phyloP scores from a whole-genome alignment of 1,140 invertebrate genomes.

The Drosophila equinoxialis region DNA sequence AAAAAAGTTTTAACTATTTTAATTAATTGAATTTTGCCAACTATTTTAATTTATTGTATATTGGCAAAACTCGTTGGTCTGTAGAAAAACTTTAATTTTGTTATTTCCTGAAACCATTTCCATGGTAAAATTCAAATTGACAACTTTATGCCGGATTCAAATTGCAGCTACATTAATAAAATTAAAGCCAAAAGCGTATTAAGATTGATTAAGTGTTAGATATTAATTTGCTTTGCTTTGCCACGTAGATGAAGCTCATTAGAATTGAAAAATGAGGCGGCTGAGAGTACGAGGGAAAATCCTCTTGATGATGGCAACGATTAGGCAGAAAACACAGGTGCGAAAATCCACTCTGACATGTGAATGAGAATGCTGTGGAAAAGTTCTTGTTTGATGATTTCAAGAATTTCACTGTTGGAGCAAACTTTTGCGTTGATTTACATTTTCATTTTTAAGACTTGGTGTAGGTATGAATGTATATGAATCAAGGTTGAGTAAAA shows the following conservation, averaged over 20 bases:
- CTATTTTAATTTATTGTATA: constrained; percentile 8
- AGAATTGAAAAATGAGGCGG: constrained; percentile 7
- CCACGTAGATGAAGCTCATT: constrained; percentile 7
- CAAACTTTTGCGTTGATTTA: constrained; percentile 11
- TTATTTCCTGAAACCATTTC: not conserved
- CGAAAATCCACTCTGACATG: constrained; percentile 10
- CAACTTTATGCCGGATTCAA: not conserved
- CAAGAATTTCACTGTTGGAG: not conserved
- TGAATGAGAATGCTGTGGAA: constrained; percentile 4
- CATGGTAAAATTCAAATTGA: not conserved
- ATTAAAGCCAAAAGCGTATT: constrained; percentile 3
- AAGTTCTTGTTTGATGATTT: constrained; percentile 6
- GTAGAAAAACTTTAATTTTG: not conserved
- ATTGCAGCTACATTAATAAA: not conserved
- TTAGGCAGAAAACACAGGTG: constrained; percentile 6
- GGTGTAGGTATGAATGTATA: not conserved
- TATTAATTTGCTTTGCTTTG: constrained; percentile 5
- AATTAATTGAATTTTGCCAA: not conserved
- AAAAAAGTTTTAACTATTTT: not conserved
- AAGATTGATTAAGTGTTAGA: constrained; percentile 11
- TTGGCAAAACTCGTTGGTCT: not conserved
- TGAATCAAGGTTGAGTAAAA: constrained; percentile 10
- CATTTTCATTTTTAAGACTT: not conserved
- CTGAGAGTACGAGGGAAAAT: not conserved
- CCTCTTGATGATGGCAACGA: constrained; percentile 6